Evolutionary conservation across 2,888 invertebrate genomes (phyloP).

Genomic region (Linyphia triangularis): DNA sequence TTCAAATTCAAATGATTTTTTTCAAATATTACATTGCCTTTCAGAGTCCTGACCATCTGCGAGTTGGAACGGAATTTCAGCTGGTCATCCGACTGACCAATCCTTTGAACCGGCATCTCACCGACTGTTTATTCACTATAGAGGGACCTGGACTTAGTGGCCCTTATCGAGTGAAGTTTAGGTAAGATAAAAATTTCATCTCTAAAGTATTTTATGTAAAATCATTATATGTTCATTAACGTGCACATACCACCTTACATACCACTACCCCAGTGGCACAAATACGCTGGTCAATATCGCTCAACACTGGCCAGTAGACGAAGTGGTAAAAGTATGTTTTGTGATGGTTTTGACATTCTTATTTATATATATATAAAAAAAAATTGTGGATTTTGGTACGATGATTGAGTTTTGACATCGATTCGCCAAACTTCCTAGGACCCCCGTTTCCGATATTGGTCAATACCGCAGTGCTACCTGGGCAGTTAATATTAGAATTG

Average conservation of each 20-base stretch:
- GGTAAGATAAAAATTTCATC: slow-evolving; percentile 71
- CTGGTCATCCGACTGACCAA: slow-evolving; percentile 85
- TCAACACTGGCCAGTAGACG: no score
- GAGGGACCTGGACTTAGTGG: slow-evolving; percentile 86
- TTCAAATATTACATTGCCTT: slow-evolving; percentile 57
- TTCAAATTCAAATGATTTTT: no score
- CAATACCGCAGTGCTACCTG: no score
- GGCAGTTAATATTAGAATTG: no score
- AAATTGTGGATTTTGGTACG: no score
- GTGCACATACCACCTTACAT: not conserved
- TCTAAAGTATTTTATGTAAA: not conserved
- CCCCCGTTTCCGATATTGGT: no score
- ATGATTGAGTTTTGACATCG: no score
- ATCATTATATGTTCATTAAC: not conserved
- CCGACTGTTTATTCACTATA: slow-evolving; percentile 85
- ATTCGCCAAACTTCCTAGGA: no score
- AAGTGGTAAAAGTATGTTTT: no score
- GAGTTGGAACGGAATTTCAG: slow-evolving; percentile 82
- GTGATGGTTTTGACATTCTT: not conserved
- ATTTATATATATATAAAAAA: not conserved
- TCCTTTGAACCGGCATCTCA: slow-evolving; percentile 85
- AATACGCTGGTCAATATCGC: no score
- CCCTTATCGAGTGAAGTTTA: slow-evolving; percentile 82
- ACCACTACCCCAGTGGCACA: no score
- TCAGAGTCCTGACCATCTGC: slow-evolving; percentile 83